These are phyloP conservation scores for Campylomormyrus tamandua DNA, from an alignment of 2,113 vertebrate species.

Conservation along the genomic window DNA sequence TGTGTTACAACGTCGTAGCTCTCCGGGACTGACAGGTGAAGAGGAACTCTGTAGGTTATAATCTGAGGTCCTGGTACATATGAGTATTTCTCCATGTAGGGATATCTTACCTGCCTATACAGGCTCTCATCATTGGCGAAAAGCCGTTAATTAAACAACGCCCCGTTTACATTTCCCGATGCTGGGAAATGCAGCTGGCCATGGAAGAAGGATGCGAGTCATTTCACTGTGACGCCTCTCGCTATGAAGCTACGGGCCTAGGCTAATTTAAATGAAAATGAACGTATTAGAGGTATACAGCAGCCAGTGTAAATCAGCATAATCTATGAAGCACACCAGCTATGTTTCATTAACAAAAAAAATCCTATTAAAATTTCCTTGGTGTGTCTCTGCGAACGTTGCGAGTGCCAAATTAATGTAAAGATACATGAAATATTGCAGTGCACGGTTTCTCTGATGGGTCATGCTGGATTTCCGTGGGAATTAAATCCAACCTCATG, in stretches of 20 bases:
- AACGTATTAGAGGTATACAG: not conserved
- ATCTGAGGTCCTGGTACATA: not conserved
- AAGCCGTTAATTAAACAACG: not conserved
- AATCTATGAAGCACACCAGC: conserved; percentile 3
- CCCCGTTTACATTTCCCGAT: not conserved
- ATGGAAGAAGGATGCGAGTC: not conserved
- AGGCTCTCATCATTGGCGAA: not conserved
- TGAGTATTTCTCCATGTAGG: not conserved
- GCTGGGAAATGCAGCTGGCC: not conserved
- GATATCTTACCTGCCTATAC: not conserved
- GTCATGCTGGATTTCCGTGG: not conserved
- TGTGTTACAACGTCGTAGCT: not conserved
- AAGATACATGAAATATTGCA: not conserved
- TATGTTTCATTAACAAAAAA: conserved; percentile 1
- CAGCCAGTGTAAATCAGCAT: conserved; percentile 2
- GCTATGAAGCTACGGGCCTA: not conserved
- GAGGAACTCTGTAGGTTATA: not conserved
- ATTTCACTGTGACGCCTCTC: not conserved
- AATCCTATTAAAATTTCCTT: not conserved
- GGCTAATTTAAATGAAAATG: conserved; percentile 6
- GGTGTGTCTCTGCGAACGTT: not conserved
- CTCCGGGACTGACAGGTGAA: not conserved
- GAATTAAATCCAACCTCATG: not conserved
- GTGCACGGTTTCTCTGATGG: not conserved
- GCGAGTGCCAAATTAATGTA: not conserved